Evolutionary conservation across 2,113 vertebrate species (phyloP).

Genomic region (Lophura nycthemera): DNA sequence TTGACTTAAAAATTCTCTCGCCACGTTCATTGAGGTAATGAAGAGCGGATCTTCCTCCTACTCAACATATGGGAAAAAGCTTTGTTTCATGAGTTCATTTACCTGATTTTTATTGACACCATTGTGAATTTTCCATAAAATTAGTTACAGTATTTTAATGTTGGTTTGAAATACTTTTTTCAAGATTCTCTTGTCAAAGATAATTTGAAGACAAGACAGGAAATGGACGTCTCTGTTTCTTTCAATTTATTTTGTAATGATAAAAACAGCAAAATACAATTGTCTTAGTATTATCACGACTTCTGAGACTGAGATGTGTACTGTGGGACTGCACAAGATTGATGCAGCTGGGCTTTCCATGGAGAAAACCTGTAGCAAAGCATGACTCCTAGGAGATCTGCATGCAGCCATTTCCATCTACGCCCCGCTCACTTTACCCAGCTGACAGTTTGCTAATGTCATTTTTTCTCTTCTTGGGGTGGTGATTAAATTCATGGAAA

Average conservation of each 20-base stretch:
- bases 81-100: background rate
- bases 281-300: background rate
- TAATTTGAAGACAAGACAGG: background rate
- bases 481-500: background rate
- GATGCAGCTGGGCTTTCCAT: background rate
- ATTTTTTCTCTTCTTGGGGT: background rate
- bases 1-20: background rate
- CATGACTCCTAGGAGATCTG: background rate
- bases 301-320: background rate
- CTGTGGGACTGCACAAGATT: background rate
- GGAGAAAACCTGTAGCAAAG: background rate
- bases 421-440: fast-evolving
- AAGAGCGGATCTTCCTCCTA: background rate
- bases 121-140: background rate
- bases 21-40: background rate
- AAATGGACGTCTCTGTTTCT: background rate
- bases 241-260: background rate
- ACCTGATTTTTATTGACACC: background rate
- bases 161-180: background rate
- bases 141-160: background rate
- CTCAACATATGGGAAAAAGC: background rate
- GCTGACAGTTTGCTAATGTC: fast-evolving
- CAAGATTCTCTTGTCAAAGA: background rate
- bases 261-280: background rate
- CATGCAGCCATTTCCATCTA: background rate